Evolutionary conservation across 2,113 vertebrate species (phyloP).

Genomic region (Rhadina sibilatrix): DNA sequence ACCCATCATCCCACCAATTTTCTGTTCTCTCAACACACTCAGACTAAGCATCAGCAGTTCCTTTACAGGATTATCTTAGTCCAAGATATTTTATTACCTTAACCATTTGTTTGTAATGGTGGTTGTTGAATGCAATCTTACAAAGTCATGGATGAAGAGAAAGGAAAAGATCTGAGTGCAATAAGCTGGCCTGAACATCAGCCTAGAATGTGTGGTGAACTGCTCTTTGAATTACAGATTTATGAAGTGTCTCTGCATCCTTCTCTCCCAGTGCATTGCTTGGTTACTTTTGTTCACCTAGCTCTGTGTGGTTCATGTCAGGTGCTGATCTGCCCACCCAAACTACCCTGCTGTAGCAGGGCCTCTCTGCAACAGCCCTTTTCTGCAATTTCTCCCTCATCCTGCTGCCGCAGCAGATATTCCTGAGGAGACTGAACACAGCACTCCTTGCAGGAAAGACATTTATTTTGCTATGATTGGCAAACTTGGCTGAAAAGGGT

Average conservation of each 20-base stretch:
- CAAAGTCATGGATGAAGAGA: not conserved
- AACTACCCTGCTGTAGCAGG: not conserved
- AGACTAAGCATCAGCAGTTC: conserved; percentile 10
- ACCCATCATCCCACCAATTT: conserved; percentile 24
- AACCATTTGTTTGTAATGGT: not conserved
- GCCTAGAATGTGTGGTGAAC: not conserved
- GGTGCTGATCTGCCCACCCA: not conserved
- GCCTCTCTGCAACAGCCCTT: not conserved
- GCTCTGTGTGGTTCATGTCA: not conserved
- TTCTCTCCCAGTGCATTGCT: not conserved
- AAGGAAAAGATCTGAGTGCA: not conserved
- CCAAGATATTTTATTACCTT: not conserved
- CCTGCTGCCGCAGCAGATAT: not conserved
- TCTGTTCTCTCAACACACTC: not conserved
- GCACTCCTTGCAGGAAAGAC: not conserved
- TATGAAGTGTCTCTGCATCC: not conserved
- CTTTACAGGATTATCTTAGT: not conserved
- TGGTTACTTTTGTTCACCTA: not conserved
- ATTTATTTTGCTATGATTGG: not conserved
- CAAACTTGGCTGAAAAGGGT: not conserved
- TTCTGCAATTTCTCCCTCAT: not conserved
- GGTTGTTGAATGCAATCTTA: not conserved
- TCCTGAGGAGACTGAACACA: not conserved
- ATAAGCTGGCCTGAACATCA: not conserved
- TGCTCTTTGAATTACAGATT: not conserved